phyloP scores from a whole-genome alignment of 2,888 invertebrate species.

The Pseudococcus viburni region DNA sequence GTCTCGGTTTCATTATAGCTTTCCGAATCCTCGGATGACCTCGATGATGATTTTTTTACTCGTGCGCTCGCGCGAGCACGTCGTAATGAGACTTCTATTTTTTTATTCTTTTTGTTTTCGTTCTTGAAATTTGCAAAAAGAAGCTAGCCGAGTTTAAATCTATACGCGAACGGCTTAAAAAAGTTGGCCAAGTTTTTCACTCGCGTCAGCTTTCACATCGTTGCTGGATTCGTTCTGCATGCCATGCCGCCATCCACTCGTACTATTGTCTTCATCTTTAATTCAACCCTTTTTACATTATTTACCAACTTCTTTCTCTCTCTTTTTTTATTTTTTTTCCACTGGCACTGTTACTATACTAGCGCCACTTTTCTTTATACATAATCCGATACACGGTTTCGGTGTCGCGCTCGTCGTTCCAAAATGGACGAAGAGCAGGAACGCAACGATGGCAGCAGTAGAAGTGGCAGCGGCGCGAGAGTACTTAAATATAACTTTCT shows the following conservation, averaged over 20 bases:
- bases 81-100: neutral
- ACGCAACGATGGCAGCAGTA: neutral
- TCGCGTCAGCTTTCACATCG: conserved; percentile 47
- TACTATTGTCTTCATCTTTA: conserved; percentile 47
- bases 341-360: neutral
- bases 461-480: neutral
- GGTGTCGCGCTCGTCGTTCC: neutral
- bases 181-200: conserved; percentile 32
- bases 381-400: conserved; percentile 15
- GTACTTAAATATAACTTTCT: neutral
- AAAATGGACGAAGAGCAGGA: neutral
- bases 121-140: neutral
- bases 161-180: conserved; percentile 13
- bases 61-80: neutral
- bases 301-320: conserved; percentile 25
- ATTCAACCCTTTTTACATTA: conserved; percentile 61
- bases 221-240: conserved; percentile 25
- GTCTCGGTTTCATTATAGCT: too few species aligned
- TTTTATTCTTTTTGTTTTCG: neutral
- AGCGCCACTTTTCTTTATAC: neutral
- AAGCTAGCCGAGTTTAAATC: neutral
- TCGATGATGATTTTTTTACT: neutral
- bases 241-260: neutral
- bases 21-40: neutral
- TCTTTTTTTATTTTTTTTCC: neutral